Conservation (phyloP, 2,797 vertebrate species). For the Pangasius krempfi region DNA sequence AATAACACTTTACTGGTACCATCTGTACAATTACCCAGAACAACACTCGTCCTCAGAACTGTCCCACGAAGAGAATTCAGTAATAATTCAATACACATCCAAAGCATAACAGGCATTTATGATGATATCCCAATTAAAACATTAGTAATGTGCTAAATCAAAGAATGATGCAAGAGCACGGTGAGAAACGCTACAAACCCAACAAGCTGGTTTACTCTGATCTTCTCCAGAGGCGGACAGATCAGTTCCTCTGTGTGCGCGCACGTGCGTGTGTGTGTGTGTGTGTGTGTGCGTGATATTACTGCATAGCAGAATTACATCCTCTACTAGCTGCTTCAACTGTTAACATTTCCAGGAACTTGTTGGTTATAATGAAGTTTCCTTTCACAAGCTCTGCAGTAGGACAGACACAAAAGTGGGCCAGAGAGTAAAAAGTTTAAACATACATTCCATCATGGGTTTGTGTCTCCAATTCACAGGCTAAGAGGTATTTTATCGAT, state of each 20-base stretch:
- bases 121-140: neutral
- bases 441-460: neutral
- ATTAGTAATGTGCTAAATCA: neutral
- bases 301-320: slow-evolving; percentile 26
- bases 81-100: neutral
- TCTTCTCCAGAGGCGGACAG: neutral
- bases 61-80: neutral
- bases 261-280: neutral
- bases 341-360: neutral
- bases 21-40: slow-evolving; percentile 2
- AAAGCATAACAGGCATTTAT: neutral
- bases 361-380: neutral
- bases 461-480: neutral
- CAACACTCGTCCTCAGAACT: neutral
- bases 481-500: neutral
- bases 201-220: slow-evolving; percentile 16
- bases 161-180: neutral
- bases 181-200: neutral
- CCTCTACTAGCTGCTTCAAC: neutral
- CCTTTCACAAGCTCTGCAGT: neutral
- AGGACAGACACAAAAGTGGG: neutral
- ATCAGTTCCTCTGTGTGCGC: slow-evolving; percentile 12
- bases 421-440: neutral
- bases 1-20: slow-evolving; percentile 36
- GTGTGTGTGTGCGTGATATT: neutral